Percentiles rank a stretch among this genome's conserved stretches.
phyloP scores from a whole-genome alignment of 2,888 invertebrate genomes.

The Drosophila differens region DNA sequence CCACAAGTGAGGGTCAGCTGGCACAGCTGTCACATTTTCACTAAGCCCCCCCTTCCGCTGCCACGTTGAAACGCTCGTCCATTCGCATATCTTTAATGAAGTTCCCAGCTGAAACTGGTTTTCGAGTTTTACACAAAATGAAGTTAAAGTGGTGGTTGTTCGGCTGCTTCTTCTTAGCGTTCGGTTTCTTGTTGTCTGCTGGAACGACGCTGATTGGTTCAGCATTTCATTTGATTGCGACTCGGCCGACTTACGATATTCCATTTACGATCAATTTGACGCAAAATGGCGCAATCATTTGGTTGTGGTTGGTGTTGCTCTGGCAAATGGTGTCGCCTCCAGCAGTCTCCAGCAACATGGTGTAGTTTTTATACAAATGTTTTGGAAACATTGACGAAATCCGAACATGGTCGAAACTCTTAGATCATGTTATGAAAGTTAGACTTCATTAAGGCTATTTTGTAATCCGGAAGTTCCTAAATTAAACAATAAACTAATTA shows the following conservation, averaged over 20 bases:
- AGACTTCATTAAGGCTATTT: neutral
- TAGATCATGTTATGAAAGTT: neutral
- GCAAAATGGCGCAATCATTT: conserved; percentile 71
- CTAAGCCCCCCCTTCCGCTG: conserved; percentile 48
- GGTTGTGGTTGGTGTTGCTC: conserved; percentile 2
- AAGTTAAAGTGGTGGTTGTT: conserved; percentile 60
- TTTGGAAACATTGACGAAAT: neutral
- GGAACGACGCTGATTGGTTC: conserved; percentile 40
- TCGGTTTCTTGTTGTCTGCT: neutral
- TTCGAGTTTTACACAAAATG: conserved; percentile 62
- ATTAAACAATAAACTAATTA: neutral
- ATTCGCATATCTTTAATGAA: conserved; percentile 60
- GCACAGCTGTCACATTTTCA: conserved; percentile 78
- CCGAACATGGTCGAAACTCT: neutral
- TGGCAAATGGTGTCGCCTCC: conserved; percentile 23
- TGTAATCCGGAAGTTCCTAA: neutral
- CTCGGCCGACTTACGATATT: conserved; percentile 38
- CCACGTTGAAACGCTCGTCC: neutral
- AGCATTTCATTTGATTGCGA: conserved; percentile 21
- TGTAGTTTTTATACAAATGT: neutral
- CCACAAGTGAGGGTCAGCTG: conserved; percentile 68
- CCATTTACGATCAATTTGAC: conserved; percentile 33
- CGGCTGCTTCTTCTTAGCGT: neutral
- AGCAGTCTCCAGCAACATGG: conserved; percentile 29
- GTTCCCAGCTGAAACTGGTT: conserved; percentile 62